Evolutionary conservation across 2,797 vertebrate genomes (phyloP), one percentile per base, ranked within the genome.

Genomic region (Ciconia nigra): DNA sequence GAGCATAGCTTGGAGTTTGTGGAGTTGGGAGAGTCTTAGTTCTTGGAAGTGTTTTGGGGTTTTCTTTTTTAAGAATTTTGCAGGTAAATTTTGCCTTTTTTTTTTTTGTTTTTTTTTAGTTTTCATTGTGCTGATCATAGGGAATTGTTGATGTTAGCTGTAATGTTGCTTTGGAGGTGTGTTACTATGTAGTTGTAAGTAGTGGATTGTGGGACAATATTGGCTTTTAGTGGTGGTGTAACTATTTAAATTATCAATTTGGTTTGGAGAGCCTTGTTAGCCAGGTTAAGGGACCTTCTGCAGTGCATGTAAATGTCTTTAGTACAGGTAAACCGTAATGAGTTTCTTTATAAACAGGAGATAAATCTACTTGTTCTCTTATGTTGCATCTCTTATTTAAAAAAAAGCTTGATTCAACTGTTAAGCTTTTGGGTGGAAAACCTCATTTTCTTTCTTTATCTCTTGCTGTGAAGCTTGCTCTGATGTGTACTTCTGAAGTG

Each of bases 301-400:
- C 3, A 37, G 29, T 21, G 10, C 5, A 2, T 12, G 0, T 55
- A 2, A 11, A 5, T 31, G 6, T 13, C 6, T 81, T 29, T 26
- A 41, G 16, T 52, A 8, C 2, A 55, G 22, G 18, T 28, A 37
- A 58, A 15, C 9, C 2, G 1, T 26, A 19, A 15, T 4, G 5
- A 3, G 4, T 5, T 73, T 70, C 14, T 42, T 55, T 5, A 7
- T 21, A 20, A 55, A 5, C 6, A 21, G 33, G 39, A 49, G 24
- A 15, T 7, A 65, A 77, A 37, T 28, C 5, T 33, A 15, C 3
- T 49, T 89, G 2, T n/a, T 62, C 1, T 76, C 1, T 1, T 16
- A 0, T 19, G 2, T 10, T 66, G 2, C 0, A 7, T 11, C 7
- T 61, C 3, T 72, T 52, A 15, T 12, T 42, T 46, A 5, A 63